Evolutionary conservation across 1,140 invertebrate species (phyloP), one percentile per base, ranked within the genome.

Genomic region (Hyles euphorbiae): DNA sequence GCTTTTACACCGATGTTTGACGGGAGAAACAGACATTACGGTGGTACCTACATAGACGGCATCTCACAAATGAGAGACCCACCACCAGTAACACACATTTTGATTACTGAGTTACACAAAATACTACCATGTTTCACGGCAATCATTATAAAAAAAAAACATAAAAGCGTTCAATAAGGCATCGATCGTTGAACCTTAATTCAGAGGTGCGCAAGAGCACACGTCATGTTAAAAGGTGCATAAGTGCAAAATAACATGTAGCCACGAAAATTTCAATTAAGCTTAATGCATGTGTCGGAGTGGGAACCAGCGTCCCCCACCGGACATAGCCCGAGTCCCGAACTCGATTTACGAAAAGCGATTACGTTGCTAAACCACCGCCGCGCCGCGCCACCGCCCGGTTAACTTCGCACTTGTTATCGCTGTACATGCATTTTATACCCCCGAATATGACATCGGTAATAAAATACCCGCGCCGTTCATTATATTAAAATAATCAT

Each of bases 201-300:
- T 72, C 61, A 50, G 54, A 48, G 55, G 50, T 67, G 57, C 60
- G 61, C 59, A 56, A 50, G 67, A 70, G 66, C 53, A 57, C 22
- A 22, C 52, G 12, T 81, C 74, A 74, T 62, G 58, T 63, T 74
- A 80, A 83, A 83, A 82, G 79, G 76, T 83, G 79, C 82, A 82
- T 81, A 79, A 79, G 72, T 65, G 78, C 74, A 70, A 81, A 85
- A 78, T 83, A 86, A 79, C 70, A 81, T 64, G 76, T 83, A 79
- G 72, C 78, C 72, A 78, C 78, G 71, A 81, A 82, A 85, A 83
- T 79, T 83, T 81, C 81, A 86, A 83, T 86, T 76, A 82, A 81
- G 52, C 78, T 82, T 78, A 83, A 83, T 83, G 79, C 76, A 81
- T 70, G 74, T 76, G 73, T 74, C 71, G 54, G 54, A 12, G 34